Evolutionary conservation across 2,797 vertebrate species (phyloP).

Genomic region (Anisognathus igniventris): DNA sequence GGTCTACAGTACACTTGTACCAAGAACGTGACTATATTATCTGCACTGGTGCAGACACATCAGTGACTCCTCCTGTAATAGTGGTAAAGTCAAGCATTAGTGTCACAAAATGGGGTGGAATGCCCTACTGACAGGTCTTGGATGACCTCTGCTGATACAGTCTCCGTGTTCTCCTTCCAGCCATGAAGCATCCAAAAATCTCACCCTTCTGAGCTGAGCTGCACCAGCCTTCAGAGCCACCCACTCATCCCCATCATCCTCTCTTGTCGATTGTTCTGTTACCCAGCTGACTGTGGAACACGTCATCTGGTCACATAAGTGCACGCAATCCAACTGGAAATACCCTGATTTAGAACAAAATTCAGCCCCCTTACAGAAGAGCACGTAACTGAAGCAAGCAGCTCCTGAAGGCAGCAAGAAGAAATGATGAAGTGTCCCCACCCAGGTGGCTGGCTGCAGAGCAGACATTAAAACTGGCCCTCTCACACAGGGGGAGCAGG

Average conservation of each 20-base stretch:
- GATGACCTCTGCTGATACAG: not conserved
- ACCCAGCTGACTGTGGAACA: not conserved
- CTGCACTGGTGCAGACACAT: accelerated
- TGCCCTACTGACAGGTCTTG: not conserved
- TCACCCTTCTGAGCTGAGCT: not conserved
- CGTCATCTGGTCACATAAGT: not conserved
- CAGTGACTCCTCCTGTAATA: not conserved
- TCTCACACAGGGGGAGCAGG: accelerated
- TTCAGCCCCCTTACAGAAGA: not conserved
- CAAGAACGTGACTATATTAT: not conserved
- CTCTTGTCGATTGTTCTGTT: not conserved
- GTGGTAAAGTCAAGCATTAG: accelerated
- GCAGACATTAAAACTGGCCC: not conserved
- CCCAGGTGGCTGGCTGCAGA: not conserved
- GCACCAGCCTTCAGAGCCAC: not conserved
- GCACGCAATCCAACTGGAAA: not conserved
- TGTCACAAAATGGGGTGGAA: not conserved
- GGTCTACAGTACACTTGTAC: not conserved
- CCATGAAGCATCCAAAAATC: not conserved
- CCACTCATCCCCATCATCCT: not conserved
- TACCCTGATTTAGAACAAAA: not conserved
- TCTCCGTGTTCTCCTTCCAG: not conserved
- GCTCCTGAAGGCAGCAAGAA: not conserved
- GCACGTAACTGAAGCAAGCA: not conserved
- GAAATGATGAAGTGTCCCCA: accelerated